phyloP scores from a whole-genome alignment of 2,113 vertebrate species.

The Pongo pygmaeus region DNA sequence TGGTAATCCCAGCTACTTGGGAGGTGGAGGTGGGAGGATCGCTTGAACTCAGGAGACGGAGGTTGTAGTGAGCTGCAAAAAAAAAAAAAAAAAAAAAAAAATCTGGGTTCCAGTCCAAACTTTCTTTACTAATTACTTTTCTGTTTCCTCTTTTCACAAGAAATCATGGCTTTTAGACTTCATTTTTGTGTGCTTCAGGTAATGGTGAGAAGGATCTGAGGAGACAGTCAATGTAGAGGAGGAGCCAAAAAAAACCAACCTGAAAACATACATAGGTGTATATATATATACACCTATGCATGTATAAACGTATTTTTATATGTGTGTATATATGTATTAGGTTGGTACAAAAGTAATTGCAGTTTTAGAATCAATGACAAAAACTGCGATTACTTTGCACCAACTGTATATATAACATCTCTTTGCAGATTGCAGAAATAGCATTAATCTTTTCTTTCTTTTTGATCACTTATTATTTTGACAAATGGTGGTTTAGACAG shows the following conservation, averaged over 20 bases:
- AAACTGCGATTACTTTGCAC: too few species aligned
- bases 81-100: not conserved
- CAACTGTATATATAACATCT: not conserved
- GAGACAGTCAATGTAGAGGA: slow-evolving; percentile 5
- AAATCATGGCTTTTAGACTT: not conserved
- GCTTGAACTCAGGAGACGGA: too few species aligned
- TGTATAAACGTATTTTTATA: not conserved
- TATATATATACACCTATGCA: not conserved
- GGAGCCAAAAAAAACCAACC: not conserved
- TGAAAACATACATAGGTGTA: not conserved
- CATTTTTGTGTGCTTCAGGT: not conserved
- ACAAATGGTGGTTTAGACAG: not conserved
- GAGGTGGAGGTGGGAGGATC: too few species aligned
- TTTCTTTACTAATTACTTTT: slow-evolving; percentile 54
- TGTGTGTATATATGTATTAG: not conserved
- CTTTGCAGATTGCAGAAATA: not conserved
- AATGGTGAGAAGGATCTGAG: not conserved
- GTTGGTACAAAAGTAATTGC: too few species aligned
- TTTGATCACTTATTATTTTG: slow-evolving; percentile 9
- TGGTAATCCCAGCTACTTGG: too few species aligned
- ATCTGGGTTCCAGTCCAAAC: slow-evolving; percentile 11
- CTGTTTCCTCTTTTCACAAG: slow-evolving; percentile 40
- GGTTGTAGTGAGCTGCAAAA: too few species aligned
- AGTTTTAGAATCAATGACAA: too few species aligned
- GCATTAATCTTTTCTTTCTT: not conserved